Evolutionary conservation across 2,888 invertebrate species (phyloP).

Genomic region (Odontocolon sp.): DNA sequence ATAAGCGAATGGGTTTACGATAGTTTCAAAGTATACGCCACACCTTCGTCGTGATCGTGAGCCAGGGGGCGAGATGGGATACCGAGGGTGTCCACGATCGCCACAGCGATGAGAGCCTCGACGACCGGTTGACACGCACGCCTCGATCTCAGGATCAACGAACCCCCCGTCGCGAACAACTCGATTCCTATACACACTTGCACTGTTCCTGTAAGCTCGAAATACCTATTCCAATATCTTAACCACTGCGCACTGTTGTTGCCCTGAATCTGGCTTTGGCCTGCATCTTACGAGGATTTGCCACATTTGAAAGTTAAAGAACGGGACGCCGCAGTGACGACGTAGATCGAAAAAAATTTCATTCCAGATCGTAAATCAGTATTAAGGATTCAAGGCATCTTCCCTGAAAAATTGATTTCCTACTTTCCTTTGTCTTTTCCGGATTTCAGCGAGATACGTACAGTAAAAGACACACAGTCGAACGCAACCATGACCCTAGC

Average conservation of each 20-base stretch:
- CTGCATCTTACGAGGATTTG: slow-evolving; percentile 44
- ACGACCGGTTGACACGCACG: slow-evolving; percentile 26
- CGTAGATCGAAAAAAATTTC: neutral
- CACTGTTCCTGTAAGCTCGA: neutral
- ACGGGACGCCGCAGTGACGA: slow-evolving; percentile 20
- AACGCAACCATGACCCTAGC: too few relatives aligned
- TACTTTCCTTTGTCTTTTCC: neutral
- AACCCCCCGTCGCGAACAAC: slow-evolving; percentile 25
- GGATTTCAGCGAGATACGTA: too few relatives aligned
- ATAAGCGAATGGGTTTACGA: slow-evolving; percentile 58
- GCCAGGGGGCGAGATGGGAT: slow-evolving; percentile 28
- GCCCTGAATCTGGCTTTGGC: neutral
- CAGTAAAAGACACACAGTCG: too few relatives aligned
- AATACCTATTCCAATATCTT: neutral
- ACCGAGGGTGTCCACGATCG: slow-evolving; percentile 49
- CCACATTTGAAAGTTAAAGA: slow-evolving; percentile 58
- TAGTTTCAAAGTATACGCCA: slow-evolving; percentile 58
- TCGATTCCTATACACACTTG: neutral
- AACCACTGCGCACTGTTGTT: neutral
- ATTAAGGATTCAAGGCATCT: neutral
- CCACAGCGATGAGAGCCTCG: slow-evolving; percentile 23
- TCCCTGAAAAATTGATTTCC: neutral
- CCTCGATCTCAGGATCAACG: slow-evolving; percentile 57
- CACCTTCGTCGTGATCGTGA: slow-evolving; percentile 13
- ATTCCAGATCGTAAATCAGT: slow-evolving; percentile 45